Base-by-base conservation (phyloP, 2,113 vertebrate genomes). In the Channa maculata region DNA sequence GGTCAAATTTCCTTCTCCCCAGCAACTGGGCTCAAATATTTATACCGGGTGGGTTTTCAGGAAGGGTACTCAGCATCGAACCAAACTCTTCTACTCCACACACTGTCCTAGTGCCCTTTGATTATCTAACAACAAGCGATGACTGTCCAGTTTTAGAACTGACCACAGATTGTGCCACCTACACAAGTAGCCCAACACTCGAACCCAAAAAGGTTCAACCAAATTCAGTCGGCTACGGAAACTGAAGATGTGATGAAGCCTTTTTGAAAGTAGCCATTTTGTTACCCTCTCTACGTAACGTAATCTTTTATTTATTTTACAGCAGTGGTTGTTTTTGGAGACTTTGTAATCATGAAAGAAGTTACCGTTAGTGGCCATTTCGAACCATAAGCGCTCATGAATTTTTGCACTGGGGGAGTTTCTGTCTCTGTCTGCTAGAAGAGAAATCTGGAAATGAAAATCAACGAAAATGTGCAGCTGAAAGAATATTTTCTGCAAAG, bases 121-220 rank as follows among this genome's bases (percentile, higher is more conserved):
- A 74, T 67, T 24, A 78, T 60, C 41, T 66, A 77, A 70, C 53
- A 59, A 59, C 12, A 50, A 24, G 60, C 46, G 67, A 54, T 65
- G 68, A 71, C 75, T 71, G 57, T 53, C 50, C 55, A 44, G 63
- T 72, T 83, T 73, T 41, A 65, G 52, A 62, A 39, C 14, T 75
- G 84, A 82, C 87, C 81, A 68, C 65, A 79, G 80, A 89, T 83
- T 82, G 86, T 83, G 83, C 84, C 84, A 83, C 83, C 79, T 63
- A 79, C 77, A 46, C n/a, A 33, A 57, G 79, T 76, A 77, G 75
- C 78, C 82, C 82, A 60, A 55, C 63, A 43, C 44, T 72, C 8
- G 3, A 79, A 53, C 44, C 44, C 37, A 5, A 46, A 75, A 73
- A 51, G 58, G 41, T 72, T 57, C 3, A 13, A 60, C 73, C 78